Conservation (phyloP, 2,113 vertebrate species). For the Naja naja region DNA sequence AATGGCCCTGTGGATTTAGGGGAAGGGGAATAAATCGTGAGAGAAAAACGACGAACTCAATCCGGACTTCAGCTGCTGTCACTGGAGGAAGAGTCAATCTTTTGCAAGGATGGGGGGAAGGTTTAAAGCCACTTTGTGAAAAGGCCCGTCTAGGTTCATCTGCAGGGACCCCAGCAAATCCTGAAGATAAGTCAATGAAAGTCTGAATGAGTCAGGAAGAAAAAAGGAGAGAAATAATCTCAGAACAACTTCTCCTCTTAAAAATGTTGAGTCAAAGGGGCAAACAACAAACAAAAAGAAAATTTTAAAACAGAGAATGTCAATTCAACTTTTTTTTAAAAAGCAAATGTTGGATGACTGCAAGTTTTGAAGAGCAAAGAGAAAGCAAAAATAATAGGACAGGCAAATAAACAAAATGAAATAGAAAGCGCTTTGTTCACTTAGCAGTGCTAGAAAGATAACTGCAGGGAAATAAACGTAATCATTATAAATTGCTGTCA, state of each 20-base stretch:
- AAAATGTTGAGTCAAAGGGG: background rate
- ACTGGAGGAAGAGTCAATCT: background rate
- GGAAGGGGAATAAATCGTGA: background rate
- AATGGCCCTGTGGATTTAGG: too few relatives aligned
- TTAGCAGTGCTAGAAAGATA: background rate
- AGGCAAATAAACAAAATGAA: background rate
- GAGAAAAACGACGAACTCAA: background rate
- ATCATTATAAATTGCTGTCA: background rate
- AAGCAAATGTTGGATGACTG: background rate
- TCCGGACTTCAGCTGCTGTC: background rate
- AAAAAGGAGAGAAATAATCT: background rate
- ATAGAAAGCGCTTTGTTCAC: background rate
- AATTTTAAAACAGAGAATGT: background rate
- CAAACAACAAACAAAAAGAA: background rate
- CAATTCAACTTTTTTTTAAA: background rate
- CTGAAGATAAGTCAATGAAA: background rate
- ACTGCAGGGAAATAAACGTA: background rate
- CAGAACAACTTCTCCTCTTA: background rate
- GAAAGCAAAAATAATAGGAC: background rate
- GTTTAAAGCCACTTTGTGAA: background rate
- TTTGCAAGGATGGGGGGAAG: background rate
- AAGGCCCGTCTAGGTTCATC: background rate
- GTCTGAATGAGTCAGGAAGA: background rate
- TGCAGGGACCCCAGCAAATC: background rate
- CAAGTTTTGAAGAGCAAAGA: background rate